Evolutionary conservation across 2,888 invertebrate genomes (phyloP).

Genomic region (Torymus texanus): DNA sequence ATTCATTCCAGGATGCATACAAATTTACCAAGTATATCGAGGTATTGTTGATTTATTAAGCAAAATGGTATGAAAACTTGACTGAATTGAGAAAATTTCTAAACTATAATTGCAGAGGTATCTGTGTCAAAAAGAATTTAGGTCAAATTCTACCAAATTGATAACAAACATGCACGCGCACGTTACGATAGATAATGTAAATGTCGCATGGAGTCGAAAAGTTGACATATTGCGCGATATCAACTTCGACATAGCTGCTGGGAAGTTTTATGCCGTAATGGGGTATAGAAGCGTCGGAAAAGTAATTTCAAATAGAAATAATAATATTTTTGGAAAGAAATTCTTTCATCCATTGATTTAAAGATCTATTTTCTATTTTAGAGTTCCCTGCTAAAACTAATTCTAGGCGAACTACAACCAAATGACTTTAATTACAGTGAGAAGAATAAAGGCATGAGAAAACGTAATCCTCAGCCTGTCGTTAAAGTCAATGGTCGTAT

Average conservation of each 20-base stretch:
- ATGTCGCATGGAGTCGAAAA: constrained; percentile 75
- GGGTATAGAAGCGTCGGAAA: too few species aligned
- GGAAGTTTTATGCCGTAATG: too few species aligned
- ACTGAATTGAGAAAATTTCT: neutral
- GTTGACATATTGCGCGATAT: too few species aligned
- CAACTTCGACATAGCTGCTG: too few species aligned
- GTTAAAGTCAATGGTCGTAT: constrained; percentile 80
- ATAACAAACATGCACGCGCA: constrained; percentile 66
- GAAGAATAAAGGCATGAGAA: too few species aligned
- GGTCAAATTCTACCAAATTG: constrained; percentile 42
- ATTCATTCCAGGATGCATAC: constrained; percentile 79
- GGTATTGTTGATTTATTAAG: constrained; percentile 69
- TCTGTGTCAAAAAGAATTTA: constrained; percentile 78
- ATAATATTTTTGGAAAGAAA: too few species aligned
- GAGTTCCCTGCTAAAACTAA: constrained; percentile 81
- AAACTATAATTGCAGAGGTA: constrained; percentile 72
- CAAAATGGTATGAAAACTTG: too few species aligned
- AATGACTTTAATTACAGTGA: constrained; percentile 5
- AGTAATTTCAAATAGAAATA: too few species aligned
- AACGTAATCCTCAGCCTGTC: constrained; percentile 74
- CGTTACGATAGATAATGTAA: constrained; percentile 73
- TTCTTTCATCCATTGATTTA: too few species aligned
- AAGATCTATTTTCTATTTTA: constrained; percentile 64
- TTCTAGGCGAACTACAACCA: constrained; percentile 84
- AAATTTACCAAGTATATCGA: constrained; percentile 81